Conservation (phyloP, 2,113 vertebrate species). For the Grallaria varia region DNA sequence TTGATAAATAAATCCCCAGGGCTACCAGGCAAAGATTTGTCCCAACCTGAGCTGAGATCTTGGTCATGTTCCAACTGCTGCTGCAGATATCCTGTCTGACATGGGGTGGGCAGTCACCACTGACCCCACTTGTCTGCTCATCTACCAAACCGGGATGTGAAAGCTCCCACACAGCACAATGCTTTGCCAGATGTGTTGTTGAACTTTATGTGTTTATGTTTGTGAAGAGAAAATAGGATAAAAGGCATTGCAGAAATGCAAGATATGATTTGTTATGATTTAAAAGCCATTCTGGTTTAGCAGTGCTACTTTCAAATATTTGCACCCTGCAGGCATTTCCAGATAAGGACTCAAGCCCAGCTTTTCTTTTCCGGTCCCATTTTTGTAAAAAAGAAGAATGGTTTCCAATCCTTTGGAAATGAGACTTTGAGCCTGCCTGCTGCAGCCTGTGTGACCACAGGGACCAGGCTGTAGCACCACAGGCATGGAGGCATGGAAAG, state of each 20-base stretch:
- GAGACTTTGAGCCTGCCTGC: background rate
- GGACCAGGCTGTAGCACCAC: background rate
- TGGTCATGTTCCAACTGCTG: background rate
- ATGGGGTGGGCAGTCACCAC: rapidly evolving
- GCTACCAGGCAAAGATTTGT: background rate
- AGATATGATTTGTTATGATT: conserved; percentile 60
- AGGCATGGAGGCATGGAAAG: background rate
- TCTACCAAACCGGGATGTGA: background rate
- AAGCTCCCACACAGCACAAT: background rate
- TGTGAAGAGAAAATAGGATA: conserved; percentile 35
- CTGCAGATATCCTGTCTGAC: background rate
- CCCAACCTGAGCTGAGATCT: background rate
- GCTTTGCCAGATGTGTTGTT: conserved; percentile 24
- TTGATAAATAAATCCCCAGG: background rate
- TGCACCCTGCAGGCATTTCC: conserved; percentile 15
- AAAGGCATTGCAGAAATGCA: conserved; percentile 50
- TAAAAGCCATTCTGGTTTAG: background rate
- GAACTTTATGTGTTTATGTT: conserved; percentile 45
- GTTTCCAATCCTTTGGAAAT: background rate
- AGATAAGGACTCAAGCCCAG: background rate
- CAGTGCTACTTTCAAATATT: conserved; percentile 35
- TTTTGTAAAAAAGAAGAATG: background rate
- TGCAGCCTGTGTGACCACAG: background rate
- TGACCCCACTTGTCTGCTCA: background rate
- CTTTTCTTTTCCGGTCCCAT: background rate